Conservation (phyloP, 2,888 invertebrate species). For the Acanthosepion pharaonis region DNA sequence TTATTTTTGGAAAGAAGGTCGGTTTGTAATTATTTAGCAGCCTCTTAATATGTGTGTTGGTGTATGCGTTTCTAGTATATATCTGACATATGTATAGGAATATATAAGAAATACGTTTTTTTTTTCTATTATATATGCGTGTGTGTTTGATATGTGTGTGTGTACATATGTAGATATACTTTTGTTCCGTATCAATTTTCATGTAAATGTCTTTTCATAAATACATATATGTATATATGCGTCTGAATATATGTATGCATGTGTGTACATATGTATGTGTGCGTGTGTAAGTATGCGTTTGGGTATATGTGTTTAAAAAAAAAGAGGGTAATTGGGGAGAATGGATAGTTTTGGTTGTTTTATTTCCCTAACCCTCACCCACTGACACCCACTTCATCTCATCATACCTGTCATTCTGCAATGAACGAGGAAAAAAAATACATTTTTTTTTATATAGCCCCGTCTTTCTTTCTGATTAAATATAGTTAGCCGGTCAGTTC, state of each 20-base stretch:
- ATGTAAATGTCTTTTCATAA: background rate
- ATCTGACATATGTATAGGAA: too few relatives aligned
- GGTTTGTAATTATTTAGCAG: too few relatives aligned
- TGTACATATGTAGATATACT: background rate
- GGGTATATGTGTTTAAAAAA: background rate
- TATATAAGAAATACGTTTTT: too few relatives aligned
- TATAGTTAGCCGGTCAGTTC: background rate
- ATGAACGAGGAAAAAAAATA: background rate
- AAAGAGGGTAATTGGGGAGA: background rate
- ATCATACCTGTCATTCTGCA: background rate
- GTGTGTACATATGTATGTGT: background rate
- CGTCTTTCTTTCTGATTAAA: background rate
- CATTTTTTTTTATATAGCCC: background rate
- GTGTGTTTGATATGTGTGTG: background rate
- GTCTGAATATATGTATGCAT: background rate
- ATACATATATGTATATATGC: background rate
- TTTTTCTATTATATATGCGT: too few relatives aligned
- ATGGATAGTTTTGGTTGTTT: background rate
- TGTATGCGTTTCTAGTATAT: too few relatives aligned
- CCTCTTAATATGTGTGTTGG: too few relatives aligned
- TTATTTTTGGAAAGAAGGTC: too few relatives aligned
- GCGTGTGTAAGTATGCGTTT: background rate
- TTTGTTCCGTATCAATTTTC: too few relatives aligned
- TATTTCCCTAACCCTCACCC: background rate
- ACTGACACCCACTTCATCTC: background rate